Base-by-base conservation (phyloP, 2,888 invertebrate genomes). In the Pyrrhosoma nymphula region DNA sequence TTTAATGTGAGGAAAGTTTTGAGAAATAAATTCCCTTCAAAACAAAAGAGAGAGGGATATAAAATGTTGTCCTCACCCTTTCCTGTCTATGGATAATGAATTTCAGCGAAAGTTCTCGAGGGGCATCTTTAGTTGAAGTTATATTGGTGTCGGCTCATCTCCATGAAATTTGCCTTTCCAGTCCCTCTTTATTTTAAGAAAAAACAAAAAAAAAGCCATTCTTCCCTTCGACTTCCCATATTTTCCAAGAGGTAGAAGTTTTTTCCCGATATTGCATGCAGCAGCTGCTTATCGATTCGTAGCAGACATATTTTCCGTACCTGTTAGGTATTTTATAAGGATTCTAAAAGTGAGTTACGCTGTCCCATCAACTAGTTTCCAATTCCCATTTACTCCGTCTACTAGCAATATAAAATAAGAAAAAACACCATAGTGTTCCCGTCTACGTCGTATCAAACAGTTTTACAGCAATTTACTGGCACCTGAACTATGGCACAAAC, bases 61-160 rank as follows among this genome's bases (percentile, higher is more conserved):
- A 35, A 35, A 35, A 82, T 82, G 30, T 18, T 35, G 12, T 82
- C 82, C 35, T 82, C 16, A 14, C 26, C 18, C 82, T 30, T 16
- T 14, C 30, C 82, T 82, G 30, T 82, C 82, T 35, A 82, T 35
- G 82, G 82, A 35, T 30, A 82, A 82, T 35, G 82, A 82, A 82
- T 35, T 35, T 82, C 82, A 82, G 82, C 35, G 30, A 35, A 82
- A 82, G 82, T 82, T 82, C n/a, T 35, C 35, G 82, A 35, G 82
- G 16, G 30, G 30, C 35, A 35, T 35, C 35, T 26, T 82, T 35
- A 82, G 82, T 35, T 82, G 82, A 82, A 82, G 82, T 82, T 82
- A 26, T 82, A 82, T 82, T 35, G 82, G 30, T 82, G 82, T 82
- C 18, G 82, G 35, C 82, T 82, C 82, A 82, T 82, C 82, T 82